These are phyloP conservation scores for Panagrolaimus sp. DNA, from an alignment of 1,140 invertebrate species.

Conservation along the genomic window DNA sequence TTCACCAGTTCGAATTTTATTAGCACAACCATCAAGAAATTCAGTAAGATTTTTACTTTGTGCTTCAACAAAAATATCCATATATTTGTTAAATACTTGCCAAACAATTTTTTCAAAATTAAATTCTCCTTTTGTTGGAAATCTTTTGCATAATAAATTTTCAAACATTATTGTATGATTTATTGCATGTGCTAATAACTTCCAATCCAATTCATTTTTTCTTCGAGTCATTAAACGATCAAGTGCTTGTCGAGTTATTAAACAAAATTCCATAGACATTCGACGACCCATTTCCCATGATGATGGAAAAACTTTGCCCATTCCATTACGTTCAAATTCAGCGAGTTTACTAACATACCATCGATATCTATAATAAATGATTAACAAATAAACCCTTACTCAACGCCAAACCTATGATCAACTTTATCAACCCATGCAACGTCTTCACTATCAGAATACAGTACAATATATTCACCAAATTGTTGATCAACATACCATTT, in stretches of 20 bases:
- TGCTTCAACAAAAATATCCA: slow-evolving; percentile 53
- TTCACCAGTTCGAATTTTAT: slow-evolving; percentile 53
- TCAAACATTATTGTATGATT: slow-evolving; percentile 91
- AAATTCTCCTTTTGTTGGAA: slow-evolving; percentile 66
- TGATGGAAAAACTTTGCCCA: slow-evolving; percentile 74
- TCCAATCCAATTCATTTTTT: slow-evolving; percentile 83
- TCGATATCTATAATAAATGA: slow-evolving; percentile 48
- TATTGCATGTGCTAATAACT: slow-evolving; percentile 85
- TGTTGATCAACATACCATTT: slow-evolving; percentile 85
- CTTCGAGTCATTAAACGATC: slow-evolving; percentile 76
- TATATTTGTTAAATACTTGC: slow-evolving; percentile 51
- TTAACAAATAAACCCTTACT: neutral
- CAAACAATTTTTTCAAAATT: slow-evolving; percentile 56
- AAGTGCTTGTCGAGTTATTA: slow-evolving; percentile 65
- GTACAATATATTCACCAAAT: slow-evolving; percentile 81
- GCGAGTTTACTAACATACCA: slow-evolving; percentile 96
- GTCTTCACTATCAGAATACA: slow-evolving; percentile 91
- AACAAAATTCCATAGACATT: slow-evolving; percentile 86
- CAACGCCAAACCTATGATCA: slow-evolving; percentile 69
- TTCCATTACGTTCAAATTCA: slow-evolving; percentile 87
- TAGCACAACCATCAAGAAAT: slow-evolving; percentile 53
- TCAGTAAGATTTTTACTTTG: slow-evolving; percentile 51
- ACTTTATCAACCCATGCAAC: slow-evolving; percentile 84
- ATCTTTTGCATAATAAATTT: slow-evolving; percentile 76
- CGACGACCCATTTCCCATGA: slow-evolving; percentile 90